Evolutionary conservation across 2,113 vertebrate genomes (phyloP), one percentile per base, ranked within the genome.

Genomic region (Prochilodus magdalenae): DNA sequence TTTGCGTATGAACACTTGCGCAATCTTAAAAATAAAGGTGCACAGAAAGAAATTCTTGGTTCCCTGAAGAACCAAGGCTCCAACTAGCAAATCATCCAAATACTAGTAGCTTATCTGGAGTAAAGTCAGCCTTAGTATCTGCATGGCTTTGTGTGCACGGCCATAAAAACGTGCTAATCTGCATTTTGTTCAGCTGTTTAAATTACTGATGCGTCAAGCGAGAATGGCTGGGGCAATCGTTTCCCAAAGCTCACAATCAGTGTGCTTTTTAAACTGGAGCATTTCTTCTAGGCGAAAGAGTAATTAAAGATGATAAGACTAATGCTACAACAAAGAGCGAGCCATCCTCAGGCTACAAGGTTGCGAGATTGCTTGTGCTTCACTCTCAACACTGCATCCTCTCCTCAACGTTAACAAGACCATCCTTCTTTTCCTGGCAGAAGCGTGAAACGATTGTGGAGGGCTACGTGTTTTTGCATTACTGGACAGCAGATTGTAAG

Each of bases 251-350:
- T 60, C 80, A 81, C 67, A 80, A 29, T 78, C 47, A 47, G n/a
- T 66, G 85, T 77, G 85, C 67, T 86, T 84, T 60, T 84, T 53
- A 49, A 47, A 67, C 82, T 81, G 78, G 70, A 71, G 75, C 79
- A 65, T 81, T 57, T 60, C 57, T 60, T 81, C 63, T 82, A 27
- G 44, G 69, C 36, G 70, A 78, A 53, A 67, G 66, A 57, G 79
- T 86, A 86, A 86, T 84, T 84, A 81, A 83, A 82, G 71, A 78
- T 55, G 71, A 75, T 62, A 78, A 81, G 74, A 81, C 53, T 51
- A 55, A 79, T 71, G 29, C 55, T 51, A 74, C 59, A 81, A 66
- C 60, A 84, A 72, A 78, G 59, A 83, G 70, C 73, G 12, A 20
- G 66, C 66, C 71, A 53, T 66, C 44, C 30, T 49, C 26, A 24